Percentiles rank a stretch among this genome's conserved stretches.
Conservation (phyloP, 2,888 invertebrate species). For the Apamea anceps region DNA sequence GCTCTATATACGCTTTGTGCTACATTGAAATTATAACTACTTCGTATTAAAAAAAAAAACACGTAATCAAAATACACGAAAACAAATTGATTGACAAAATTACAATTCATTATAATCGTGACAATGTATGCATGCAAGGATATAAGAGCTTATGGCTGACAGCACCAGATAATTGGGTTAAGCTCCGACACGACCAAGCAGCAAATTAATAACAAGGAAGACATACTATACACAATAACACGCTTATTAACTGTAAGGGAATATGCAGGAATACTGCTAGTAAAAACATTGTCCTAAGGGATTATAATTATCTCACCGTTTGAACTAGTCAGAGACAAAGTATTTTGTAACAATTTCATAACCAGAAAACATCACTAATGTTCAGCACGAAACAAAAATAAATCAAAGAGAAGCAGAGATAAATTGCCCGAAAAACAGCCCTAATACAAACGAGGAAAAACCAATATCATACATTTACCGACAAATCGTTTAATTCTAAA, state of each 20-base stretch:
- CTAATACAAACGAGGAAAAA: constrained; percentile 40
- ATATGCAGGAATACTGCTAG: constrained; percentile 12
- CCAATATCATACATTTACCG: constrained; percentile 38
- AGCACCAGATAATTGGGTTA: constrained; percentile 53
- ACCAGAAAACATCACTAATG: constrained; percentile 2
- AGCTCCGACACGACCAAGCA: constrained; percentile 35
- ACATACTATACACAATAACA: constrained; percentile 25
- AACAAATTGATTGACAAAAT: constrained; percentile 34
- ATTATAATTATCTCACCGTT: constrained; percentile 20
- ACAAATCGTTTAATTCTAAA: constrained; percentile 50
- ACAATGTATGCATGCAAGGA: constrained; percentile 11
- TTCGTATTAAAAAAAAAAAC: background rate
- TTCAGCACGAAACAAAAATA: background rate
- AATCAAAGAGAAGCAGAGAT: background rate
- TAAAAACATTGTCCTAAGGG: constrained; percentile 17
- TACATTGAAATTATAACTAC: background rate
- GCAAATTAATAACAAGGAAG: constrained; percentile 50
- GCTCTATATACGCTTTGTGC: too few relatives aligned
- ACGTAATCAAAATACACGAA: background rate
- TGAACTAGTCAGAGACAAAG: background rate
- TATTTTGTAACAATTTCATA: too few relatives aligned
- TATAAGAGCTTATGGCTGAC: constrained; percentile 30
- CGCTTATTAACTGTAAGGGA: constrained; percentile 2
- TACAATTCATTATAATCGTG: constrained; percentile 34
- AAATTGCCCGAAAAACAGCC: constrained; percentile 31